Conservation (phyloP, 2,888 invertebrate genomes). For the Parapristionchus giblindavisi region DNA sequence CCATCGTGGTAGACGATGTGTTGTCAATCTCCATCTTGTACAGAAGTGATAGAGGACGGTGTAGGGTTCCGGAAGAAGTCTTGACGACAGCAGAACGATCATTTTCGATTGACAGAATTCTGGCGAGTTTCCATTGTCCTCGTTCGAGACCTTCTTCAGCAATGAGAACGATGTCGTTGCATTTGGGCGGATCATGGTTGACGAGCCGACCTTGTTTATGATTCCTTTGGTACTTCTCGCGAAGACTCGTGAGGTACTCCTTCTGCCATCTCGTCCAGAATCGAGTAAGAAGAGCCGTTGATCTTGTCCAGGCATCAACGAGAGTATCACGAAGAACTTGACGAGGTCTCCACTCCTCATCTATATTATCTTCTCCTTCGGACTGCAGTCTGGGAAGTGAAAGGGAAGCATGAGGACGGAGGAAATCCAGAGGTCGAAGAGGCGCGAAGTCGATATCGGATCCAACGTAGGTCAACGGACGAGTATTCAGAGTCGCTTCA, state of each 20-base stretch:
- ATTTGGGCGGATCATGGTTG: too few relatives aligned
- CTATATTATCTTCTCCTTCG: not conserved
- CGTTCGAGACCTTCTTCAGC: too few relatives aligned
- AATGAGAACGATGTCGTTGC: too few relatives aligned
- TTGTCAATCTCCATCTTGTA: too few relatives aligned
- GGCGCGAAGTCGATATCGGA: conserved; percentile 49
- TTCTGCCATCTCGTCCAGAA: not conserved
- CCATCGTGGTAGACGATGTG: too few relatives aligned
- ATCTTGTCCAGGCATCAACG: not conserved
- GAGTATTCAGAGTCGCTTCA: conserved; percentile 65
- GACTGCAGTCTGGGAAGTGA: conserved; percentile 12
- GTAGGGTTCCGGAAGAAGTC: too few relatives aligned
- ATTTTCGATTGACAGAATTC: too few relatives aligned
- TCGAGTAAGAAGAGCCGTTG: not conserved
- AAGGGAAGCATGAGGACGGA: not conserved
- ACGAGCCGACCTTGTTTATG: too few relatives aligned
- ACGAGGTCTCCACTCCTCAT: not conserved
- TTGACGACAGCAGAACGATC: too few relatives aligned
- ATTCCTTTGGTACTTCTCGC: too few relatives aligned
- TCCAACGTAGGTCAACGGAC: conserved; percentile 67
- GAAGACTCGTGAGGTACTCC: conserved; percentile 7
- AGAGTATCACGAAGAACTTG: not conserved
- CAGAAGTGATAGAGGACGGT: too few relatives aligned
- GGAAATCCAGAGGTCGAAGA: conserved; percentile 43
- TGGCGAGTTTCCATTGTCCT: too few relatives aligned